phyloP scores from a whole-genome alignment of 2,888 invertebrate species.

The Cataglyphis albicans region DNA sequence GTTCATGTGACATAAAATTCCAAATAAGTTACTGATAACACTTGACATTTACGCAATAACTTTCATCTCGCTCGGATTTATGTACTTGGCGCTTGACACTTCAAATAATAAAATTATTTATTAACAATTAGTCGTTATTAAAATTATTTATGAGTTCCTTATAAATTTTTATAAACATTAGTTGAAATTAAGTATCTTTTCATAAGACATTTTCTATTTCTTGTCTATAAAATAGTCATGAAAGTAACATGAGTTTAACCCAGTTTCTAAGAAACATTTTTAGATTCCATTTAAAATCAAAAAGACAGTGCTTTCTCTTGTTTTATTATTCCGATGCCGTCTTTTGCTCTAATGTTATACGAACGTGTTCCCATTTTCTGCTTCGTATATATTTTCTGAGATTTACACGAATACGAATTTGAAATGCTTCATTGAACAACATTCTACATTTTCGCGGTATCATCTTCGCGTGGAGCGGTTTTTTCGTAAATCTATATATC shows the following conservation, averaged over 20 bases:
- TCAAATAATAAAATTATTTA: no score
- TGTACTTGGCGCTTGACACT: no score
- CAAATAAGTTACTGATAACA: no score
- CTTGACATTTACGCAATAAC: no score
- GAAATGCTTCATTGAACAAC: conserved; percentile 35
- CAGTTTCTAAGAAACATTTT: not conserved
- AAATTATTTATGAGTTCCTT: not conserved
- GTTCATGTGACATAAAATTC: no score
- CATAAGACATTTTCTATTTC: not conserved
- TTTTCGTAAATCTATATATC: conserved; percentile 13
- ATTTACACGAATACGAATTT: not conserved
- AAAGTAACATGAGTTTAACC: not conserved
- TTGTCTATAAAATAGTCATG: not conserved
- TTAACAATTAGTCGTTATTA: no score
- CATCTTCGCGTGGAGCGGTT: not conserved
- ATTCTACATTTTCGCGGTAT: not conserved
- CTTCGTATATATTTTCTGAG: conserved; percentile 2
- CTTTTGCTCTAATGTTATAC: not conserved
- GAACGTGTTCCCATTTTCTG: not conserved
- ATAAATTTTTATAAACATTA: not conserved
- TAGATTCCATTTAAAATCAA: not conserved
- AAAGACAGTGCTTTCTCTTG: not conserved
- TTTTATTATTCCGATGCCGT: not conserved
- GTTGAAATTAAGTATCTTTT: not conserved
- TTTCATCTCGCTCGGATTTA: no score